These are phyloP conservation scores for Epirrhoe tristata DNA, from an alignment of 2,888 invertebrate species.

Conservation along the genomic window DNA sequence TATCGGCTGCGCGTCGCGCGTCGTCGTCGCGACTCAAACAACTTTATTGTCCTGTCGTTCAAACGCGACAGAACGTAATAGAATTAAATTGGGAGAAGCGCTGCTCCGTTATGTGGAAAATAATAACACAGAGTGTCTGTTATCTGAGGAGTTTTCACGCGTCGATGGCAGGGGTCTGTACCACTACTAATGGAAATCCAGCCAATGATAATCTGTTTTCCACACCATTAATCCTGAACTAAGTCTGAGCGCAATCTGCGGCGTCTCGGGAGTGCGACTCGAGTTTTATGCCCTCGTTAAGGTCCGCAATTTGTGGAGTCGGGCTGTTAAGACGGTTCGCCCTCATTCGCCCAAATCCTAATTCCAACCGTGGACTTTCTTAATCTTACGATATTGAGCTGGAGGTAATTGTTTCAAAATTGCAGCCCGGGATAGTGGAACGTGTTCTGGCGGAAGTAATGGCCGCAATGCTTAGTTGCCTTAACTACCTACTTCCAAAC, in stretches of 20 bases:
- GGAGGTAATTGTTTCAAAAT: slow-evolving; percentile 84
- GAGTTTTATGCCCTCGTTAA: slow-evolving; percentile 85
- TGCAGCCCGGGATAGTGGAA: slow-evolving; percentile 66
- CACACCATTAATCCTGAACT: slow-evolving; percentile 86
- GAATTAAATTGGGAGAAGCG: slow-evolving; percentile 83
- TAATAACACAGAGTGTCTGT: slow-evolving; percentile 80
- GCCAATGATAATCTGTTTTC: slow-evolving; percentile 87
- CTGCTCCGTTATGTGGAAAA: slow-evolving; percentile 83
- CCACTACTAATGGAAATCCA: slow-evolving; percentile 80
- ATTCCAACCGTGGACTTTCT: slow-evolving; percentile 83
- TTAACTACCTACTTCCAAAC: slow-evolving; percentile 33
- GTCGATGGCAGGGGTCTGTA: slow-evolving; percentile 80
- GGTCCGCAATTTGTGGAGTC: slow-evolving; percentile 85
- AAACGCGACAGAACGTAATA: slow-evolving; percentile 83
- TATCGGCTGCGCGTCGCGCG: slow-evolving; percentile 44
- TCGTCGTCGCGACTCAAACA: slow-evolving; percentile 67
- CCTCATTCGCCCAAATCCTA: slow-evolving; percentile 80
- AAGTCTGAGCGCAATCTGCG: slow-evolving; percentile 84
- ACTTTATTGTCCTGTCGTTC: slow-evolving; percentile 82
- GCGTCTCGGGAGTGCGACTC: slow-evolving; percentile 79
- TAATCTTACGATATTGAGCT: slow-evolving; percentile 84
- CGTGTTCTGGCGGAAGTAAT: slow-evolving; percentile 44
- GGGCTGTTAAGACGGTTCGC: slow-evolving; percentile 79
- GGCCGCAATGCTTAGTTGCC: slow-evolving; percentile 42
- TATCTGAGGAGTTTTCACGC: slow-evolving; percentile 82